Evolutionary conservation across 2,888 invertebrate genomes (phyloP).

Genomic region (Temnothorax ravouxi): DNA sequence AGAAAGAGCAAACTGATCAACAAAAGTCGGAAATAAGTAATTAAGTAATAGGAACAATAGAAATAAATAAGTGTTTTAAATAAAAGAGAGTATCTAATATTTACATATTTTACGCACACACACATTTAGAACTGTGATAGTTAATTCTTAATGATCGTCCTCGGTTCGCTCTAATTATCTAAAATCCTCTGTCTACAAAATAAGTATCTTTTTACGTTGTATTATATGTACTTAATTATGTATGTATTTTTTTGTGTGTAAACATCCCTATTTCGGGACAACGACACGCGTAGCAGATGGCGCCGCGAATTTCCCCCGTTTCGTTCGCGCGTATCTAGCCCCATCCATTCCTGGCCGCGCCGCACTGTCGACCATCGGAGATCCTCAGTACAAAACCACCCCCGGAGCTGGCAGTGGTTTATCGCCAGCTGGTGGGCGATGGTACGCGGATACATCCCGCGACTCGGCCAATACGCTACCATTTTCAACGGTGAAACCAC

Average conservation of each 20-base stretch:
- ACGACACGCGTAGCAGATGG: constrained; percentile 23
- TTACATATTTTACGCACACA: not conserved
- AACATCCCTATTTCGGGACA: not conserved
- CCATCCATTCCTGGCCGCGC: constrained; percentile 37
- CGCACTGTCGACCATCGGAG: not conserved
- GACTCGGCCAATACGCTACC: not conserved
- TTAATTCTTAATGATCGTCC: not conserved
- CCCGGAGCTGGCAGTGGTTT: constrained; percentile 33
- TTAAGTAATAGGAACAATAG: not conserved
- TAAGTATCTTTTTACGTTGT: not conserved
- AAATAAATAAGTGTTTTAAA: not conserved
- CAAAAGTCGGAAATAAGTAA: not conserved
- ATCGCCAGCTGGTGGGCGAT: constrained; percentile 5
- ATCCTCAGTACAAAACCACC: constrained; percentile 48
- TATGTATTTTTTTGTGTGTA: not conserved
- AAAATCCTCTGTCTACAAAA: not conserved
- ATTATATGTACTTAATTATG: not conserved
- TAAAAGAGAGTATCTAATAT: not conserved
- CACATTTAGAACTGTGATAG: not conserved
- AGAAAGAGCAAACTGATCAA: not conserved
- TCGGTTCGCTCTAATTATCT: not conserved
- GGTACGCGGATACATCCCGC: not conserved
- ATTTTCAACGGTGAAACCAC: not conserved
- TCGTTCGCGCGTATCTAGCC: constrained; percentile 32
- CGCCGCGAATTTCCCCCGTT: constrained; percentile 23